Conservation (phyloP, 2,888 invertebrate species). For the Parnassius orleans region DNA sequence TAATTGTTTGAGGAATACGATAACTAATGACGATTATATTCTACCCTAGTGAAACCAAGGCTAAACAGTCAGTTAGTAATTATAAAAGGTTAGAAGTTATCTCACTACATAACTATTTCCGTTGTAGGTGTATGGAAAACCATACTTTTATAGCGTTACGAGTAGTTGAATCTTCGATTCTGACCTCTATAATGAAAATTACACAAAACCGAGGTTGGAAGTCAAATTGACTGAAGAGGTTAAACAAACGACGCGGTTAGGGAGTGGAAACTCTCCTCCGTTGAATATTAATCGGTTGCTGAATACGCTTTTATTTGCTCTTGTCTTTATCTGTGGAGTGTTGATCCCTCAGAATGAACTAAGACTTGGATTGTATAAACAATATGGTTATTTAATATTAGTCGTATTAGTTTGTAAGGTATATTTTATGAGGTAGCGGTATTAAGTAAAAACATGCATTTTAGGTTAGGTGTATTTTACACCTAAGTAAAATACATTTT, state of each 20-base stretch:
- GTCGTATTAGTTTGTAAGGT: no score
- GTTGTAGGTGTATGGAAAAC: not conserved
- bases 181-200: constrained; percentile 24
- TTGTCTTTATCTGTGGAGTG: constrained; percentile 39
- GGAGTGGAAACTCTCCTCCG: constrained; percentile 26
- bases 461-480: no score
- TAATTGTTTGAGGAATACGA: no score
- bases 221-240: constrained; percentile 28
- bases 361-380: constrained; percentile 4
- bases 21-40: no score
- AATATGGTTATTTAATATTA: constrained; percentile 8
- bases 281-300: constrained; percentile 62
- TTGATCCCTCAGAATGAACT: constrained; percentile 20
- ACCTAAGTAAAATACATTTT: no score
- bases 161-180: constrained; percentile 20
- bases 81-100: no score
- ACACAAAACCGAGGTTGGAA: constrained; percentile 24
- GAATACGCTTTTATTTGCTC: constrained; percentile 77
- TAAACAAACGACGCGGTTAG: constrained; percentile 28
- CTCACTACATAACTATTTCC: no score
- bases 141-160: constrained; percentile 13
- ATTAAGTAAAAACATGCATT: no score
- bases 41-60: no score
- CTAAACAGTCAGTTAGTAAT: no score
- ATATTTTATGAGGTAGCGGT: no score